Conservation (phyloP, 2,797 vertebrate genomes). For the Microctenopoma stevenorrisi region DNA sequence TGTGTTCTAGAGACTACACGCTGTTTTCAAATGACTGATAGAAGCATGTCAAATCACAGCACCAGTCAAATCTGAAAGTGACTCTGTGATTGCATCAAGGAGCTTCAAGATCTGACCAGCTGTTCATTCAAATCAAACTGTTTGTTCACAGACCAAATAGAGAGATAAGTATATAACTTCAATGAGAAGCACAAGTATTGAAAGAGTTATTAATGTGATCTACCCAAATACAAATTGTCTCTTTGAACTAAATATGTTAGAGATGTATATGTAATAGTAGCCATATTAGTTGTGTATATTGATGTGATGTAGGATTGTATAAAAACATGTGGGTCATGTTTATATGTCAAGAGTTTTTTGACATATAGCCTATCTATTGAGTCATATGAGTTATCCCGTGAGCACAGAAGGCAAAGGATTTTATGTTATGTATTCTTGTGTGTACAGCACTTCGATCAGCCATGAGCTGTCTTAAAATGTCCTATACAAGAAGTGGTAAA, state of each 20-base stretch:
- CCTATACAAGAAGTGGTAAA: too few species aligned
- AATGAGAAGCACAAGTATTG: not conserved
- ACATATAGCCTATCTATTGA: constrained; percentile 25
- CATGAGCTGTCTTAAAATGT: too few species aligned
- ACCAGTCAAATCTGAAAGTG: not conserved
- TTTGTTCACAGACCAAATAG: not conserved
- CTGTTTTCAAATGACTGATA: constrained; percentile 1
- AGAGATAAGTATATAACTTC: not conserved
- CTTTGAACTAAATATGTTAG: not conserved
- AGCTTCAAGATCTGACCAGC: not conserved
- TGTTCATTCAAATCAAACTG: not conserved
- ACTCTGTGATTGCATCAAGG: not conserved
- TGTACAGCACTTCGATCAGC: too few species aligned
- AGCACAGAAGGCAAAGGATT: constrained; percentile 20
- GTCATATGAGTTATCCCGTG: constrained; percentile 31
- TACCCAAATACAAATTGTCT: not conserved
- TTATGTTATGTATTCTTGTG: too few species aligned
- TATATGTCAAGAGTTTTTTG: constrained; percentile 24
- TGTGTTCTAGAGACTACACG: not conserved
- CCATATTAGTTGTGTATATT: not conserved
- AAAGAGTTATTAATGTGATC: not conserved
- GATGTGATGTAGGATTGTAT: not conserved
- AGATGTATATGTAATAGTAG: not conserved
- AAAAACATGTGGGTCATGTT: not conserved
- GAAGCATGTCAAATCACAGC: not conserved